phyloP scores from a whole-genome alignment of 2,113 vertebrate species.

The Crotalus horridus region DNA sequence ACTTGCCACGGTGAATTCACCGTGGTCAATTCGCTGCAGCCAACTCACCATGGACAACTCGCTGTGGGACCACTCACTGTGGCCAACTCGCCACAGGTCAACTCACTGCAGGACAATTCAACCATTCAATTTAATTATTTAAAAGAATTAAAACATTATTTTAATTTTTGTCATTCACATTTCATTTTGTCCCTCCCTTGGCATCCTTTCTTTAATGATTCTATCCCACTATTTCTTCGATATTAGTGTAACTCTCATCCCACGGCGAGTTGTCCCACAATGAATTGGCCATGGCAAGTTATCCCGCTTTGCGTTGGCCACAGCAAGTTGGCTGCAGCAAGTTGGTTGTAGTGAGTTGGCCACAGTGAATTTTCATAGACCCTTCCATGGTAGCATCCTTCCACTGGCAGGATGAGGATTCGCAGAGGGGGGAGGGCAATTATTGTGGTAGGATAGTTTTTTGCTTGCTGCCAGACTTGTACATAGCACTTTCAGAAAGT shows the following conservation, averaged over 20 bases:
- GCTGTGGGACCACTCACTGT: background rate
- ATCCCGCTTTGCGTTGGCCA: too few species aligned
- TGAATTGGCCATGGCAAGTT: background rate
- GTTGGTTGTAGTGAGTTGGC: background rate
- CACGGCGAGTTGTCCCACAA: rapidly evolving
- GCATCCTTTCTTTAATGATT: background rate
- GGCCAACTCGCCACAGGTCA: background rate
- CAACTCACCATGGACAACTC: background rate
- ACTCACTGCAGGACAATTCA: background rate
- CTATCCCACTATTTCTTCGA: background rate
- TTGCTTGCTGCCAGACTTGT: background rate
- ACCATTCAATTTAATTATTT: background rate
- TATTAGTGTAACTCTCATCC: background rate
- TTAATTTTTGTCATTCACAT: background rate
- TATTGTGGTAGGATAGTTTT: background rate
- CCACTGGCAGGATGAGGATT: background rate
- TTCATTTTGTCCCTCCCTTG: background rate
- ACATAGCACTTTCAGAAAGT: background rate
- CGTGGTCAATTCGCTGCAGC: background rate
- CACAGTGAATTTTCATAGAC: background rate
- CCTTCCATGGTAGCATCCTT: background rate
- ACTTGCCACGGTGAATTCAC: background rate
- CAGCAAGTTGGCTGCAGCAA: background rate
- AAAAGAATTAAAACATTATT: background rate
- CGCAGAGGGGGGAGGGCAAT: background rate